Evolutionary conservation across 1,140 invertebrate genomes (phyloP), one percentile per base, ranked within the genome.

Genomic region (roundworm (Caenorhabditis elegans)): DNA sequence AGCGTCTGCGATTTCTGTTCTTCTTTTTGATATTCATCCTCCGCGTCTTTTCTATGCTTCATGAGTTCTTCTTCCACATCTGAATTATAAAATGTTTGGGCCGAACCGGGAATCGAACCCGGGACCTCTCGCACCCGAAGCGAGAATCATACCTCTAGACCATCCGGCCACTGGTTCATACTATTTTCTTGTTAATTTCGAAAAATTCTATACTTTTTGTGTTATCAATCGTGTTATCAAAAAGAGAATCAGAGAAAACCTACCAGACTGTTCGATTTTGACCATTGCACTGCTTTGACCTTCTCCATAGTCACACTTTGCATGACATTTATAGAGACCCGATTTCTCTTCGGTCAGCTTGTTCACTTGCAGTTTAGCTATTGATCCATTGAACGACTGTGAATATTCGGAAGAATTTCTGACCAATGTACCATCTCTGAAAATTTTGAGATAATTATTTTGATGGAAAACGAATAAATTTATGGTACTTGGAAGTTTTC

Each of bases 71-170:
- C 76, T 77, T 77, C 48, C 43, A 77, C 43, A 31, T 77, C 43
- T 48, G 11, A 10, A 48, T 43, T 43, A 48, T 19, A 4, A 28
- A 46, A 13, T 53, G 49, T 26, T 46, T 34, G 51, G 76, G 76
- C 76, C 76, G 46, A 77, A 77, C 76, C 76, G 76, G 51, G 47
- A 79, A n/a, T 90, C 86, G 90, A 91, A 91, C 89, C 89, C 90
- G 88, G 89, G 90, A 90, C 91, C 90, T 91, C 91, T 88, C 90
- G 90, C 90, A 90, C 90, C 91, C 90, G 88, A 91, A 91, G 90
- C 90, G 90, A 89, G 90, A 91, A 91, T 91, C 90, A 91, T 91
- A 91, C 90, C 90, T 86, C 90, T 91, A 91, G 90, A 91, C 91
- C 91, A 91, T 78, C 24, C 49, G 48, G 77, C 77, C 47, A 43